A percentile compares a stretch with the other conserved stretches of the same genome.
These are phyloP conservation scores for Scleropages formosus DNA, from an alignment of 2,797 vertebrate genomes.

Conservation along the genomic window DNA sequence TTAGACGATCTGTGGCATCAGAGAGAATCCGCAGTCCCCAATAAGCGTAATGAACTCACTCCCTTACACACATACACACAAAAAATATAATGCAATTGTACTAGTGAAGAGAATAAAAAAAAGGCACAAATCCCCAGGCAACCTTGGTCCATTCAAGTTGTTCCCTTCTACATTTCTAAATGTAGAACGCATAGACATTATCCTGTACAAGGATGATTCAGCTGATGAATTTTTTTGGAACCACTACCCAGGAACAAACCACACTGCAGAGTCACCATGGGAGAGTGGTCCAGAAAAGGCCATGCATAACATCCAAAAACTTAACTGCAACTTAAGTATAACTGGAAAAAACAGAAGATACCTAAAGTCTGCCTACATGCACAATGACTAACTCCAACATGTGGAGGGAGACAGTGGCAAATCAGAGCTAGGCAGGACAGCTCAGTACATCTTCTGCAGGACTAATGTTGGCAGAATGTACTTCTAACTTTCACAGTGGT, in stretches of 20 bases:
- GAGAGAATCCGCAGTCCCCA: conserved; percentile 52
- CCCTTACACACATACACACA: background rate
- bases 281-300: background rate
- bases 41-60: background rate
- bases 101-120: background rate
- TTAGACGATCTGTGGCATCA: conserved; percentile 67
- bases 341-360: background rate
- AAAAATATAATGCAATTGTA: no score
- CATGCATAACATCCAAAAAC: background rate
- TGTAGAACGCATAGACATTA: conserved; percentile 30
- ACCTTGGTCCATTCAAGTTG: conserved; percentile 54
- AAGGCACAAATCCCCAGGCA: conserved; percentile 36
- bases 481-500: conserved; percentile 28
- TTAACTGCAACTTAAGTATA: conserved; percentile 17
- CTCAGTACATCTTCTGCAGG: conserved; percentile 27
- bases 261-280: background rate
- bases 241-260: conserved; percentile 18
- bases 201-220: conserved; percentile 28
- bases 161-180: conserved; percentile 50
- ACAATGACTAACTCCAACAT: background rate
- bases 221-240: conserved; percentile 32
- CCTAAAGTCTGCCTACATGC: background rate
- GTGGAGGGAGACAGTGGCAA: background rate
- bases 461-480: conserved; percentile 29
- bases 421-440: conserved; percentile 5